These are phyloP conservation scores for Chymomyza caudatula DNA, from an alignment of 2,888 invertebrate genomes.

Conservation along the genomic window DNA sequence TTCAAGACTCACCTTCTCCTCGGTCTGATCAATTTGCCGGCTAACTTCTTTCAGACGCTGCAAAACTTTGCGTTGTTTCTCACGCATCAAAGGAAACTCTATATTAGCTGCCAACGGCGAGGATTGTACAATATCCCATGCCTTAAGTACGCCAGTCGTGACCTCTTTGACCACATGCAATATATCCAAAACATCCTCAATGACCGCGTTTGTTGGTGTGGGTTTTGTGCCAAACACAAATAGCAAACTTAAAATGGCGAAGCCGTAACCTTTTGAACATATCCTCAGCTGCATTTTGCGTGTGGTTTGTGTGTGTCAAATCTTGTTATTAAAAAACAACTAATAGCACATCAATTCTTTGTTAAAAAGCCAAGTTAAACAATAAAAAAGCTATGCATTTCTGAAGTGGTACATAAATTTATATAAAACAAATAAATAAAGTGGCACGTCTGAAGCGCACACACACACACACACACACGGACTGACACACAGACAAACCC, in stretches of 20 bases:
- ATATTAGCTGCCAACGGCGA: conserved; percentile 80
- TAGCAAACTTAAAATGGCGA: not conserved
- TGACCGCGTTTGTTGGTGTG: conserved; percentile 76
- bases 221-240: conserved; percentile 22
- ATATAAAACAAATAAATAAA: not conserved
- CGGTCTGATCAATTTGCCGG: conserved; percentile 76
- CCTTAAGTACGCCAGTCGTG: conserved; percentile 81
- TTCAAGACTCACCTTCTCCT: conserved; percentile 68
- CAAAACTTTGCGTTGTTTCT: conserved; percentile 82
- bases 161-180: conserved; percentile 81
- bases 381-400: not conserved
- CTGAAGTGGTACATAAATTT: not conserved
- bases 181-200: conserved; percentile 82
- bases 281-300: conserved; percentile 28
- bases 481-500: conserved; percentile 8
- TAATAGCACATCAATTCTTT: not conserved
- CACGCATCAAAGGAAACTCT: conserved; percentile 81
- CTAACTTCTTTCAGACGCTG: conserved; percentile 78
- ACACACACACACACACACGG: conserved; percentile 3
- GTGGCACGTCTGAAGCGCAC: not conserved
- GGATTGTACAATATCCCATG: conserved; percentile 83
- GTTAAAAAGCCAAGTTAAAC: not conserved
- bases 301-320: not conserved
- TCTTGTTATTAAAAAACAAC: not conserved
- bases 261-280: conserved; percentile 11